These are phyloP conservation scores for Austrolebias charrua DNA, from an alignment of 2,797 vertebrate species.

Conservation along the genomic window DNA sequence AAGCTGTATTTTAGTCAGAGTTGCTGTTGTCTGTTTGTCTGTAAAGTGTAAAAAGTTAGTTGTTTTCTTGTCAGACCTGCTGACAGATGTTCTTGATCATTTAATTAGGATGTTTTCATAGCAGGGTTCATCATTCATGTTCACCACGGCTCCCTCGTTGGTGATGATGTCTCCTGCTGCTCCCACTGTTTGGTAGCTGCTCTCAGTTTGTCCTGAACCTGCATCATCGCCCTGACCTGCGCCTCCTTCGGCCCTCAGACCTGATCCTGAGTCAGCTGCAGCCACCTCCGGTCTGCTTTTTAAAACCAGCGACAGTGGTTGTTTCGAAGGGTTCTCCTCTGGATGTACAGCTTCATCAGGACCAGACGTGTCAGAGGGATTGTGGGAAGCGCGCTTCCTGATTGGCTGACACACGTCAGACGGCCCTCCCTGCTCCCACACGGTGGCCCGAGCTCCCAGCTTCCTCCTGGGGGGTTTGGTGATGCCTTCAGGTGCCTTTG, in stretches of 20 bases:
- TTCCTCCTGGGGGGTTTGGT: slow-evolving; percentile 86
- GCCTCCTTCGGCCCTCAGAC: slow-evolving; percentile 30
- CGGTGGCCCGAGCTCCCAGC: slow-evolving; percentile 72
- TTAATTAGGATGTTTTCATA: slow-evolving; percentile 80
- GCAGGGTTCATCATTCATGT: slow-evolving; percentile 69
- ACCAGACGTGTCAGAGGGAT: slow-evolving; percentile 40
- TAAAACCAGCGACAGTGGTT: slow-evolving; percentile 73
- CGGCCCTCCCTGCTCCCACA: slow-evolving; percentile 73
- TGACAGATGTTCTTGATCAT: slow-evolving; percentile 49
- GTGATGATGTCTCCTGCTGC: slow-evolving; percentile 58
- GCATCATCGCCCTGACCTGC: slow-evolving; percentile 3
- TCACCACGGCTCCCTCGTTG: slow-evolving; percentile 57
- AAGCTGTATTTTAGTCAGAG: too few relatives aligned
- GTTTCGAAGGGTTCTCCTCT: slow-evolving; percentile 63
- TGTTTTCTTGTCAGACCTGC: slow-evolving; percentile 34
- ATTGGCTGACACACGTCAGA: slow-evolving; percentile 66
- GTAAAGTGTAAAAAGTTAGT: slow-evolving; percentile 8
- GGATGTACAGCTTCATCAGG: slow-evolving; percentile 31
- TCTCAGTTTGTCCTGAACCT: slow-evolving; percentile 47
- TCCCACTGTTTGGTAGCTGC: slow-evolving; percentile 72
- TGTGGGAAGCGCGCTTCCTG: slow-evolving; percentile 61
- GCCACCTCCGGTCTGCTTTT: slow-evolving; percentile 63
- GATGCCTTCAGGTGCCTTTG: slow-evolving; percentile 70
- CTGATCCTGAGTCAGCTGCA: slow-evolving; percentile 38
- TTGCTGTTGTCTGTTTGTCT: not conserved